A percentile compares a stretch with the other conserved stretches of the same genome.
Evolutionary conservation across 1,140 invertebrate genomes (phyloP).

Genomic region (Macrostomum lignano): DNA sequence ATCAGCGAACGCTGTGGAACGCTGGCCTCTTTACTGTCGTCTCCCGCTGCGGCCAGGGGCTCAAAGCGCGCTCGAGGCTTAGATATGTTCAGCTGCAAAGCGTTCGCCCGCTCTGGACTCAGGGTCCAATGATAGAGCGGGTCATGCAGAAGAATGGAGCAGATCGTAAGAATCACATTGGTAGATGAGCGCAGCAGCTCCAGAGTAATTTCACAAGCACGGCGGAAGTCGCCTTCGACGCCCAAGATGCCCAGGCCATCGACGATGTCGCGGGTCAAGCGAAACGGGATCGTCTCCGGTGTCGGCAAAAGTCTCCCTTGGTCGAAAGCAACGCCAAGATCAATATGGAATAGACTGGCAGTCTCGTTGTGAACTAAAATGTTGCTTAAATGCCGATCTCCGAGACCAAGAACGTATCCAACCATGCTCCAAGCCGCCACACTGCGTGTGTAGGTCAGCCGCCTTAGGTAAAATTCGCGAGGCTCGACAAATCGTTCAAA

Average conservation of each 20-base stretch:
- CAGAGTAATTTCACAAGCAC: slow-evolving; percentile 91
- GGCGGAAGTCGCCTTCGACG: slow-evolving; percentile 52
- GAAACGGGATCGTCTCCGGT: slow-evolving; percentile 68
- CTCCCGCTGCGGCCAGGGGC: too few species aligned
- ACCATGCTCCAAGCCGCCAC: slow-evolving; percentile 90
- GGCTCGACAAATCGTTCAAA: too few species aligned
- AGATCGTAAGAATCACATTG: slow-evolving; percentile 50
- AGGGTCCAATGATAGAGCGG: too few species aligned
- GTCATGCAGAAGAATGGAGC: too few species aligned
- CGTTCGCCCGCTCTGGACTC: too few species aligned
- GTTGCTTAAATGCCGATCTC: slow-evolving; percentile 89
- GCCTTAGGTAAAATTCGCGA: not conserved
- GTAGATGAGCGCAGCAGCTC: slow-evolving; percentile 68
- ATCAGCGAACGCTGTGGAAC: too few species aligned
- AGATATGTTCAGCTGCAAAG: too few species aligned
- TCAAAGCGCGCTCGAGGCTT: too few species aligned
- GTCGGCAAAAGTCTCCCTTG: slow-evolving; percentile 57
- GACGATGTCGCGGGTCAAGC: slow-evolving; percentile 60
- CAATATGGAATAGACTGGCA: slow-evolving; percentile 53
- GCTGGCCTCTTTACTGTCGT: too few species aligned
- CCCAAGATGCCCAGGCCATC: slow-evolving; percentile 58
- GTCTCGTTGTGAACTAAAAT: slow-evolving; percentile 66
- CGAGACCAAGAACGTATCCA: slow-evolving; percentile 77
- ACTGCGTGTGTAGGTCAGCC: slow-evolving; percentile 50
- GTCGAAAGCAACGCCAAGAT: slow-evolving; percentile 92